Base-by-base conservation (phyloP, 1,140 invertebrate genomes). In the Formica exsecta region DNA sequence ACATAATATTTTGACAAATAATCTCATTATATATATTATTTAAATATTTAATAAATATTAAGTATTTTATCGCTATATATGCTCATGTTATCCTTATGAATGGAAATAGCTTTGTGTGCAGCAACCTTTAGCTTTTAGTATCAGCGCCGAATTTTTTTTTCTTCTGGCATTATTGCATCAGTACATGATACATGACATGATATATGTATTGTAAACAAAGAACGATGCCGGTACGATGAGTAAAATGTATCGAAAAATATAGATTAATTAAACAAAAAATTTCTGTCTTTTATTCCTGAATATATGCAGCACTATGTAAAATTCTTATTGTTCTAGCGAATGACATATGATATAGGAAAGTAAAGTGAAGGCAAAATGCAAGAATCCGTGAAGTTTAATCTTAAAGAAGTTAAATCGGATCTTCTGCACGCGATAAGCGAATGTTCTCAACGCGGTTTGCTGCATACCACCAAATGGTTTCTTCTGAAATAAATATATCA, bases 391-490 rank as follows among this genome's bases (percentile, higher is more conserved):
- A 95, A 96, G 92, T 95, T 97, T 70, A 96, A 97, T 93, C 93
- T 97, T 71, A 96, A 96, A 85, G 95, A 95, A 94, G 95, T 97
- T 85, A 97, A 97, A 92, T 92, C 93, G 75, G 97, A 98, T 93
- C 95, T 97, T 90, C 91, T 96, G 65, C 93, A 94, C 87, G 97
- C 97, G 54, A 97, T 97, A 89, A 93, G 93, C 61, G 96, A 97
- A 95, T 98, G 97, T 94, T 96, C 96, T 5, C 95, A 97, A 88
- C 95, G 97, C 59, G 97, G 97, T 70, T 94, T 98, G 59, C 94
- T 96, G 61, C 96, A 98, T 91, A 97, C 96, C 59, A 96, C 97
- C 25, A 98, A 98, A 96, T 98, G 98, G 96, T 29, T 89, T 79
- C 29, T 41, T 9, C 16, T 51, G 1, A 1, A 48, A n/a, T 29